A percentile compares a stretch with the other conserved stretches of the same genome.
These are phyloP conservation scores for Mantis religiosa DNA, from an alignment of 2,888 invertebrate species.

Conservation along the genomic window DNA sequence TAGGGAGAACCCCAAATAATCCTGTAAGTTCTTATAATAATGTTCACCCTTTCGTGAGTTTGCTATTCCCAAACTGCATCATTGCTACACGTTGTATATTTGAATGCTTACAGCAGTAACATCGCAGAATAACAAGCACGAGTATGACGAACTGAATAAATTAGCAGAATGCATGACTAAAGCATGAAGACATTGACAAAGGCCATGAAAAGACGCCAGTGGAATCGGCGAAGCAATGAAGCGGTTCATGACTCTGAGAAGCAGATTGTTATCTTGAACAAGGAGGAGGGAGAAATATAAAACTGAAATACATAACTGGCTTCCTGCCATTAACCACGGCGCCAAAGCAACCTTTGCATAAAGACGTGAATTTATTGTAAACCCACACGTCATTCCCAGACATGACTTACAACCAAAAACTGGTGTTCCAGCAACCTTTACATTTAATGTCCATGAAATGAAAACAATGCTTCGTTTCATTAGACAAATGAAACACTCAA, in stretches of 20 bases:
- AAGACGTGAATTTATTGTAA: neutral
- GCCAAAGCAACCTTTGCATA: neutral
- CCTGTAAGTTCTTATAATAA: too few relatives aligned
- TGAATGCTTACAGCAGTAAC: neutral
- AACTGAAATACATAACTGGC: neutral
- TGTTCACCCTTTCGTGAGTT: too few relatives aligned
- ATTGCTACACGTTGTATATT: too few relatives aligned
- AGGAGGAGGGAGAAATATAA: neutral
- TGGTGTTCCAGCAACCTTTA: neutral
- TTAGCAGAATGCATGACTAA: neutral
- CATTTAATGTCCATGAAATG: too few relatives aligned
- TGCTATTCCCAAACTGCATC: too few relatives aligned
- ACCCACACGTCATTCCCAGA: neutral
- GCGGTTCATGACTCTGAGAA: neutral
- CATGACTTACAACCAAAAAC: neutral
- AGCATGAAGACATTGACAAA: neutral
- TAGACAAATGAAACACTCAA: too few relatives aligned
- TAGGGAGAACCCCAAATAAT: too few relatives aligned
- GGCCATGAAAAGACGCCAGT: neutral
- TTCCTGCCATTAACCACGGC: neutral
- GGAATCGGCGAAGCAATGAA: neutral
- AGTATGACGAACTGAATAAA: neutral
- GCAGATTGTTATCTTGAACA: neutral
- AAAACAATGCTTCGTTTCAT: too few relatives aligned
- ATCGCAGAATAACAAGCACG: neutral